Conservation (phyloP, 2,113 vertebrate genomes). For the Cacatua alba region DNA sequence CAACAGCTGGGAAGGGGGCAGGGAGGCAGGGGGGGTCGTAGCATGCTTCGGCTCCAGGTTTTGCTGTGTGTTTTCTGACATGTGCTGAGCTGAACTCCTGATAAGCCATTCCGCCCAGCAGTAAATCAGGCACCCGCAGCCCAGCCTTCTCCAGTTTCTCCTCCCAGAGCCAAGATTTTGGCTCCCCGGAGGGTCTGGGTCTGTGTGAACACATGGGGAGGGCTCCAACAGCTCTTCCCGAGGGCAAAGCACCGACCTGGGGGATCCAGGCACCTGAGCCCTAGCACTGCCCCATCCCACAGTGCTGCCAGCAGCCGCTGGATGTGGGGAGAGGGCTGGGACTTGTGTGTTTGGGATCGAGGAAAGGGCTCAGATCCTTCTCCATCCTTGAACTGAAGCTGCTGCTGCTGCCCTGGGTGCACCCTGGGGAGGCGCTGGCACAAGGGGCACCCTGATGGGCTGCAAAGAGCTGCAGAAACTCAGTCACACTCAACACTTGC, state of each 20-base stretch:
- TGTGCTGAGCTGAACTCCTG: conserved; percentile 41
- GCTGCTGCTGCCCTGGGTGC: neutral
- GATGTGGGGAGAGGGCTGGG: neutral
- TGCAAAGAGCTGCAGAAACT: too few species aligned
- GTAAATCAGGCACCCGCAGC: conserved; percentile 1
- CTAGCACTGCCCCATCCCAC: neutral
- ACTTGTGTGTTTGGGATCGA: accelerated
- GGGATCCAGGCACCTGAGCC: accelerated
- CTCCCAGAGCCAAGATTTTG: neutral
- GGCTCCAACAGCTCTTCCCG: neutral
- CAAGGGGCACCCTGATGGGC: neutral
- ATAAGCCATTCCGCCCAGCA: conserved; percentile 36
- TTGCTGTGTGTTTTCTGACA: conserved; percentile 50
- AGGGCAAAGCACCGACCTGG: accelerated
- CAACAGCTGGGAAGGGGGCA: conserved; percentile 68
- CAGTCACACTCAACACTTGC: neutral
- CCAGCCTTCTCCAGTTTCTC: neutral
- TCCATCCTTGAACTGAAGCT: neutral
- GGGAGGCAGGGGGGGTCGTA: neutral
- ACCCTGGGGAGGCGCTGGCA: neutral
- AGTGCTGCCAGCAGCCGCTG: neutral
- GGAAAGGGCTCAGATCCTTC: neutral
- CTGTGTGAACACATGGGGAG: accelerated
- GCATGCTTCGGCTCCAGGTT: neutral
- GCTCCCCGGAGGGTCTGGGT: neutral